These are phyloP conservation scores for Channa maculata DNA, from an alignment of 2,113 vertebrate genomes.

Conservation along the genomic window DNA sequence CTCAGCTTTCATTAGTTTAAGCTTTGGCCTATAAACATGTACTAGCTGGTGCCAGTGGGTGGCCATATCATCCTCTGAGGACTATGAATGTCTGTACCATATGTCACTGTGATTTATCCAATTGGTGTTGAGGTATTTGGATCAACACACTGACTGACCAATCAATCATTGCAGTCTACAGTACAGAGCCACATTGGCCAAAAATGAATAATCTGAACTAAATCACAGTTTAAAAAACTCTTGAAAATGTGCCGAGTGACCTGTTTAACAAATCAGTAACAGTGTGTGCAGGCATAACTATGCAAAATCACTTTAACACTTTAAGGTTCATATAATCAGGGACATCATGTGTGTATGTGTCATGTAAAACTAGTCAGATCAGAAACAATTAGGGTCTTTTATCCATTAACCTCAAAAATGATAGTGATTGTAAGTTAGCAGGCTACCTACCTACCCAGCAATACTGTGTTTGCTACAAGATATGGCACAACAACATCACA, in stretches of 20 bases:
- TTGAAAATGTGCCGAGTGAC: background rate
- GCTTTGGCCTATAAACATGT: too few relatives aligned
- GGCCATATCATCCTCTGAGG: background rate
- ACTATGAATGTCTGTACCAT: background rate
- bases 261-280: background rate
- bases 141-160: background rate
- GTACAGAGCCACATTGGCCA: background rate
- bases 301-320: constrained; percentile 12
- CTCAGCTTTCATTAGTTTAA: background rate
- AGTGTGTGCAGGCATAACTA: background rate
- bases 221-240: background rate
- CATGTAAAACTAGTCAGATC: constrained; percentile 15
- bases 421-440: constrained; percentile 56
- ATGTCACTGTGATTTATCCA: background rate
- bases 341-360: constrained; percentile 8
- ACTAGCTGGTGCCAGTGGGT: background rate
- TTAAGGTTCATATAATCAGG: constrained; percentile 17
- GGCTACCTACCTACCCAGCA: constrained; percentile 42
- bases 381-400: background rate
- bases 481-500: constrained; percentile 74
- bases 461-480: constrained; percentile 54
- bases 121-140: constrained; percentile 1
- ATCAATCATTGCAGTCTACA: background rate
- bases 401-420: constrained; percentile 13
- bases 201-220: background rate